A percentile compares a stretch with the other conserved stretches of the same genome.
Evolutionary conservation across 2,888 invertebrate genomes (phyloP).

Genomic region (Heliconius aoede): DNA sequence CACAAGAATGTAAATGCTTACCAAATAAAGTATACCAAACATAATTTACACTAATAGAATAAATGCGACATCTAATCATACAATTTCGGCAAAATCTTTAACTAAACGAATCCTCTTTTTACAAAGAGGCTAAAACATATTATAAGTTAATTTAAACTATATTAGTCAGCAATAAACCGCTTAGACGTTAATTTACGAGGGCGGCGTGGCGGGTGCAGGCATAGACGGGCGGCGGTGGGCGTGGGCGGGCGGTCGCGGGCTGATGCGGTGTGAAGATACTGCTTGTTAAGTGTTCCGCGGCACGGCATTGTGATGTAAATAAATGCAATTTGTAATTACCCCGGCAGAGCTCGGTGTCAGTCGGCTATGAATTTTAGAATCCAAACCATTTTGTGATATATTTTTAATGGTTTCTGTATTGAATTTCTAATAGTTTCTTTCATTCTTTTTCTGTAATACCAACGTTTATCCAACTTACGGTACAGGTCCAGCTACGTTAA

Average conservation of each 20-base stretch:
- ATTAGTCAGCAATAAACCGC: conserved; percentile 40
- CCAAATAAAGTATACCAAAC: too few relatives aligned
- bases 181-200: conserved; percentile 17
- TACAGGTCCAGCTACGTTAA: too few relatives aligned
- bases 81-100: neutral
- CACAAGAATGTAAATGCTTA: too few relatives aligned
- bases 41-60: too few relatives aligned
- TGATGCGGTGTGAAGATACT: conserved; percentile 40
- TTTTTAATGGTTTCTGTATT: neutral
- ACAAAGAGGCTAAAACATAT: neutral
- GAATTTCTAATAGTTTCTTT: too few relatives aligned
- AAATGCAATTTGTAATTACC: conserved; percentile 36
- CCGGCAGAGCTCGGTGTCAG: conserved; percentile 3
- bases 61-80: too few relatives aligned
- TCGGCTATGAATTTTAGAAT: neutral
- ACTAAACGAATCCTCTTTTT: neutral
- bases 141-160: conserved; percentile 41
- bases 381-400: neutral
- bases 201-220: neutral
- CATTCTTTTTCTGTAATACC: neutral
- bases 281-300: conserved; percentile 41
- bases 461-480: too few relatives aligned
- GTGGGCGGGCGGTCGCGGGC: neutral
- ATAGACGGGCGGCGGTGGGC: too few relatives aligned
- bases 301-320: conserved; percentile 37